A percentile compares a stretch with the other conserved stretches of the same genome.
Conservation (phyloP, 2,888 invertebrate species). For the Synanthedon tipuliformis region DNA sequence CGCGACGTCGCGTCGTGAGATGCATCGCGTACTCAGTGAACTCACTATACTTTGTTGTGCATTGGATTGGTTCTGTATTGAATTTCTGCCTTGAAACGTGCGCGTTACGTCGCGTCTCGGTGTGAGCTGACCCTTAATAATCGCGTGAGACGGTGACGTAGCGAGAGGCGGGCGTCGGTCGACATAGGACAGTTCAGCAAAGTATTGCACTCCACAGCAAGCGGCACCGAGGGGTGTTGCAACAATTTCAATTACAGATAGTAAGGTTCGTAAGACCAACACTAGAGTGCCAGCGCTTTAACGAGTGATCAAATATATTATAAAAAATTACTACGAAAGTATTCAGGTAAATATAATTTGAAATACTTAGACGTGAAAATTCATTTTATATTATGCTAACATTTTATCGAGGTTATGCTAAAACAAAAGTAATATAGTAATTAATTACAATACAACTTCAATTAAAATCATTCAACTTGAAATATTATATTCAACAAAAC, state of each 20-base stretch:
- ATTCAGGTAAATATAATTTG: slow-evolving; percentile 68
- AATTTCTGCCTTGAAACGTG: slow-evolving; percentile 9
- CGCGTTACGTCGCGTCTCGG: slow-evolving; percentile 14
- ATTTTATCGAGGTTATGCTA: slow-evolving; percentile 48
- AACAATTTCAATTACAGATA: slow-evolving; percentile 46
- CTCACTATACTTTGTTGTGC: background rate
- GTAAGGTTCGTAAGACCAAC: slow-evolving; percentile 61
- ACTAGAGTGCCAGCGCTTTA: slow-evolving; percentile 68
- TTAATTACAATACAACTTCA: slow-evolving; percentile 61
- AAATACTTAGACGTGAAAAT: slow-evolving; percentile 56
- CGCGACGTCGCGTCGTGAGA: no score
- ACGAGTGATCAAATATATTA: slow-evolving; percentile 63
- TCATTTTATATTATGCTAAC: slow-evolving; percentile 60
- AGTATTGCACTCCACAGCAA: slow-evolving; percentile 29
- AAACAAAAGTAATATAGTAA: slow-evolving; percentile 64
- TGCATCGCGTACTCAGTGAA: no score
- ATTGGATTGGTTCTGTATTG: slow-evolving; percentile 12
- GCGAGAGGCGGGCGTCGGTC: slow-evolving; percentile 8
- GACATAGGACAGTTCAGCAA: slow-evolving; percentile 25
- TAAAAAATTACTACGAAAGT: slow-evolving; percentile 64
- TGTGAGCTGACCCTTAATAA: background rate
- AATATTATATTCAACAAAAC: slow-evolving; percentile 66
- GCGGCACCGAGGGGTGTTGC: slow-evolving; percentile 38
- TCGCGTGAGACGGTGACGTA: slow-evolving; percentile 1
- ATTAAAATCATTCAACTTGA: slow-evolving; percentile 67